phyloP scores from a whole-genome alignment of 2,888 invertebrate species.

The Melinopterus prodromus region DNA sequence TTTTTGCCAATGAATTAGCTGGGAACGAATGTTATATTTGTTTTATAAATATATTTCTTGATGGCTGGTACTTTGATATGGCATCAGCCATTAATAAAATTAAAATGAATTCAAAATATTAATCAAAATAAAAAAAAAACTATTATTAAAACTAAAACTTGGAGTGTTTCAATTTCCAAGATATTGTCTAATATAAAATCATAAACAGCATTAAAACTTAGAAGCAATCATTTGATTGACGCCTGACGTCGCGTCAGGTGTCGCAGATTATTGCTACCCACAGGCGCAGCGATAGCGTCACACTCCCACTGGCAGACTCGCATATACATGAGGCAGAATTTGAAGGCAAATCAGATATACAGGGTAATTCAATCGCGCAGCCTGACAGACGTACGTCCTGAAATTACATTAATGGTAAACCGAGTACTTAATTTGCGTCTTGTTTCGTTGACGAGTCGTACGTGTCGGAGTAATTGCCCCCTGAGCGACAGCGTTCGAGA shows the following conservation, averaged over 20 bases:
- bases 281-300: neutral
- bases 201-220: too few relatives aligned
- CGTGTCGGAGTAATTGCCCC: conserved; percentile 23
- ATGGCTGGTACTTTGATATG: too few relatives aligned
- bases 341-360: neutral
- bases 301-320: neutral
- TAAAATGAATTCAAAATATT: too few relatives aligned
- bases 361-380: neutral
- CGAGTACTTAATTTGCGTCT: conserved; percentile 35
- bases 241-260: neutral
- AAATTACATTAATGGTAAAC: conserved; percentile 36
- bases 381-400: conserved; percentile 29
- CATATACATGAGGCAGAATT: neutral
- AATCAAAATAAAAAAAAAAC: too few relatives aligned
- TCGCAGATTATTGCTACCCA: neutral
- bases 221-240: neutral
- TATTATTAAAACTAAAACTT: too few relatives aligned
- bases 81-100: too few relatives aligned
- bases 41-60: too few relatives aligned
- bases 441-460: conserved; percentile 31
- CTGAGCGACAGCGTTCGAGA: neutral
- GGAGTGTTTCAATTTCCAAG: too few relatives aligned
- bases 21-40: too few relatives aligned
- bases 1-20: too few relatives aligned
- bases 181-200: too few relatives aligned